Percentiles rank a stretch among this genome's conserved stretches.
Conservation (phyloP, 2,888 invertebrate species). For the Megamerina dolium region DNA sequence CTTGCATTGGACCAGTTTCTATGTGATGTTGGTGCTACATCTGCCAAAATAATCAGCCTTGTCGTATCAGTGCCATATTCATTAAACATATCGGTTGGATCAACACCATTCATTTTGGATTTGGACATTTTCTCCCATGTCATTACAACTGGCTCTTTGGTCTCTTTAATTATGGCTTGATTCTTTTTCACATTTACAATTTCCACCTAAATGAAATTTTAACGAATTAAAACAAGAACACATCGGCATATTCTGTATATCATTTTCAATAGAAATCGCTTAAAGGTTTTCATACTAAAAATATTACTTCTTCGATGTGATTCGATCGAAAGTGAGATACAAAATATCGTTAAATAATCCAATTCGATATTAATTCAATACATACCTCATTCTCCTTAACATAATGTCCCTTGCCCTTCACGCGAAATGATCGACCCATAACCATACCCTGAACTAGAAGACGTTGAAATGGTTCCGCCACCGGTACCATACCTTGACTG, state of each 20-base stretch:
- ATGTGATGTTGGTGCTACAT: conserved; percentile 83
- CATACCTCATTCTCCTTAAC: conserved; percentile 58
- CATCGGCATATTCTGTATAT: background rate
- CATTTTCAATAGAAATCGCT: background rate
- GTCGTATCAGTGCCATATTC: conserved; percentile 87
- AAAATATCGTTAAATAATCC: too few species aligned
- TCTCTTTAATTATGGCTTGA: conserved; percentile 57
- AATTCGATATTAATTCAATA: too few species aligned
- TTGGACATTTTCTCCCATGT: conserved; percentile 99
- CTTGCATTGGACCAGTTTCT: conserved; percentile 85
- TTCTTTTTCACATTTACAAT: conserved; percentile 56
- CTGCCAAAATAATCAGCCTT: conserved; percentile 79
- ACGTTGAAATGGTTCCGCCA: conserved; percentile 82
- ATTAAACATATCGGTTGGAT: conserved; percentile 73
- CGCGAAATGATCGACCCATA: conserved; percentile 73
- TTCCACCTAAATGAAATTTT: conserved; percentile 38
- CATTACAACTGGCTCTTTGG: conserved; percentile 62
- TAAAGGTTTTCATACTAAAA: too few species aligned
- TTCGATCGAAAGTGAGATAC: too few species aligned
- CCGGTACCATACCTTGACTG: conserved; percentile 66
- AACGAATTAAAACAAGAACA: background rate
- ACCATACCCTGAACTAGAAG: conserved; percentile 95
- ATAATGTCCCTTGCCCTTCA: conserved; percentile 74
- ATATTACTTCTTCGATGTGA: too few species aligned
- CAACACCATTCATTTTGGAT: conserved; percentile 95